Conservation (phyloP, 2,113 vertebrate genomes). For the Psettodes erumei region DNA sequence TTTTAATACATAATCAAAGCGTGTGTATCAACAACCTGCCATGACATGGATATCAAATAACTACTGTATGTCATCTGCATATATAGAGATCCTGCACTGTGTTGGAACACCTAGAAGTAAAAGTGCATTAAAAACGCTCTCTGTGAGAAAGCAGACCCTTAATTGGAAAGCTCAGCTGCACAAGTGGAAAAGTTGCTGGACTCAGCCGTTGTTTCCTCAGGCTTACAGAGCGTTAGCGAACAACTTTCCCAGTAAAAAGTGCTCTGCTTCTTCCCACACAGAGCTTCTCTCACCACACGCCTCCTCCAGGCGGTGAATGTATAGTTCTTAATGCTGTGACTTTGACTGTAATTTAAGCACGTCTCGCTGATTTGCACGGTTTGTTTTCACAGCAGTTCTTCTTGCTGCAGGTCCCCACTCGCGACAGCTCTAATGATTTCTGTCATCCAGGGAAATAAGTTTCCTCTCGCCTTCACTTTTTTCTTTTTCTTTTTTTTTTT, state of each 20-base stretch:
- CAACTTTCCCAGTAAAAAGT: background rate
- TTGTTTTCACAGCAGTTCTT: background rate
- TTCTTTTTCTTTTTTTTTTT: too few relatives aligned
- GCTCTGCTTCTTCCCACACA: background rate
- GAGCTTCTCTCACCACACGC: background rate
- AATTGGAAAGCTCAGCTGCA: background rate
- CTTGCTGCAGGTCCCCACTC: background rate
- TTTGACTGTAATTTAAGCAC: background rate
- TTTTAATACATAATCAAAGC: constrained; percentile 15
- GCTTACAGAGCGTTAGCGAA: background rate
- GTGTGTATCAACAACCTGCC: background rate
- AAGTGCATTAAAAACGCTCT: too few relatives aligned
- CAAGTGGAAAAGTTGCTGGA: background rate
- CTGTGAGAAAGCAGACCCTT: background rate
- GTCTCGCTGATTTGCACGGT: background rate
- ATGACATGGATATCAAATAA: background rate
- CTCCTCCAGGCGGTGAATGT: background rate
- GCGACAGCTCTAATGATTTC: constrained; percentile 13
- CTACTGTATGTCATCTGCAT: too few relatives aligned
- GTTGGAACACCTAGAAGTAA: too few relatives aligned
- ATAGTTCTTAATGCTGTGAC: background rate
- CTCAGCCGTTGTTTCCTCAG: constrained; percentile 2
- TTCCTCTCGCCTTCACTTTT: constrained; percentile 1
- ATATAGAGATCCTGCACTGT: background rate
- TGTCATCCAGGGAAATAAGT: constrained; percentile 1